phyloP scores from a whole-genome alignment of 2,797 vertebrate species.

The Hoplostethus atlanticus region DNA sequence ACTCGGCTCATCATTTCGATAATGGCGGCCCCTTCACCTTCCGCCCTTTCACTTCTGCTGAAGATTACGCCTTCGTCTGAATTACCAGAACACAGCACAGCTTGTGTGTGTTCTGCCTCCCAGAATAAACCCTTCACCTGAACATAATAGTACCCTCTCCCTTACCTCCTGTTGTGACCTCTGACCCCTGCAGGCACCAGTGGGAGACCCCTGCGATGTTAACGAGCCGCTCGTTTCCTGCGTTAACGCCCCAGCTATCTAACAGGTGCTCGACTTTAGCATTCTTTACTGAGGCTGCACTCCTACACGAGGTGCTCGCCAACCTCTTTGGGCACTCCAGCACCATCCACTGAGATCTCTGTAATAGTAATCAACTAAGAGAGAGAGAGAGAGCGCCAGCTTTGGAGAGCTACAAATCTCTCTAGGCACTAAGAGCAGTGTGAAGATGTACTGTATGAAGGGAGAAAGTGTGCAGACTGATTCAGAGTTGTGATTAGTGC shows the following conservation, averaged over 20 bases:
- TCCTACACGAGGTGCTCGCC: conserved; percentile 32
- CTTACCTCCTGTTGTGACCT: conserved; percentile 37
- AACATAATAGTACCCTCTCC: too few species aligned
- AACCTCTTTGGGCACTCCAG: conserved; percentile 6
- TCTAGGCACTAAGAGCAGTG: conserved; percentile 22
- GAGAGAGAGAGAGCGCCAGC: neutral
- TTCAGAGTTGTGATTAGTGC: conserved; percentile 31
- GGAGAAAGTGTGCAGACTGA: conserved; percentile 33
- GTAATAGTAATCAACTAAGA: neutral
- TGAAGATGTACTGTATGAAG: conserved; percentile 6
- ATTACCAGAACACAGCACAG: neutral
- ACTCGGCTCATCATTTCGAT: neutral
- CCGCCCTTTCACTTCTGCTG: neutral
- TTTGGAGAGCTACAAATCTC: conserved; percentile 11
- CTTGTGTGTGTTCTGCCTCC: conserved; percentile 13
- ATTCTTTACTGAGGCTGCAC: conserved; percentile 19
- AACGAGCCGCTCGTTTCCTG: conserved; percentile 21
- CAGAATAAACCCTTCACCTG: conserved; percentile 3
- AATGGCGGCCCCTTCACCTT: neutral
- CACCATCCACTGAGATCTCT: neutral
- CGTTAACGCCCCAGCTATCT: conserved; percentile 43
- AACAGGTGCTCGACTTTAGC: conserved; percentile 50
- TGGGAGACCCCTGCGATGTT: conserved; percentile 43
- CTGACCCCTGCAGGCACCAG: conserved; percentile 31
- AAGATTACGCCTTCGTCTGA: conserved; percentile 3